Percentiles rank a stretch among this genome's conserved stretches.
Conservation (phyloP, 2,888 invertebrate genomes). For the Omphaloscelis lunosa region DNA sequence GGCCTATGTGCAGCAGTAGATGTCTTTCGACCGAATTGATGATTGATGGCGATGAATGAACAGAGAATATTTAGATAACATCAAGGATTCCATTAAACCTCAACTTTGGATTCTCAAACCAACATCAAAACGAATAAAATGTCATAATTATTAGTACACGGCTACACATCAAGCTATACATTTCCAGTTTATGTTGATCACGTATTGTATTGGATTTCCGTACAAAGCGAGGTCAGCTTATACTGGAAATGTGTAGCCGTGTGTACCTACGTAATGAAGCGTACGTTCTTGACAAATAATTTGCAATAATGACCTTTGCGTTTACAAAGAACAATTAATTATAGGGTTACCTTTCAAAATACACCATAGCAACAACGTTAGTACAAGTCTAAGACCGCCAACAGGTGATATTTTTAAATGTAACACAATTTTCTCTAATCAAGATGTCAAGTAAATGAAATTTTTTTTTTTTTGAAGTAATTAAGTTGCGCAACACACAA, state of each 20-base stretch:
- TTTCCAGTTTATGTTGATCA: no score
- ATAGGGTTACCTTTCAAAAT: conserved; percentile 44
- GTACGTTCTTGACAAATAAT: conserved; percentile 35
- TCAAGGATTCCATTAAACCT: no score
- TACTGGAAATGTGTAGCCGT: no score
- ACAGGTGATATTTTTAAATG: conserved; percentile 55
- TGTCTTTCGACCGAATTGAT: neutral
- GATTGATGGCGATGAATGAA: neutral
- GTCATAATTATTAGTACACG: conserved; percentile 15
- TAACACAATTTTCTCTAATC: conserved; percentile 37
- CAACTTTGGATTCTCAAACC: neutral
- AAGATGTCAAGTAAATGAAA: conserved; percentile 46
- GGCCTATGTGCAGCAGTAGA: neutral
- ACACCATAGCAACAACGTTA: conserved; percentile 31
- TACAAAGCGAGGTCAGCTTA: no score
- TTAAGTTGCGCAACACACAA: conserved; percentile 23
- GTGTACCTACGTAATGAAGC: conserved; percentile 25
- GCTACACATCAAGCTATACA: no score
- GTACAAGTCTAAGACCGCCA: conserved; percentile 13
- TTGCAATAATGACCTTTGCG: conserved; percentile 46
- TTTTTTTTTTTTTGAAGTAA: conserved; percentile 26
- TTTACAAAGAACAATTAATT: conserved; percentile 50
- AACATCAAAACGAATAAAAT: neutral
- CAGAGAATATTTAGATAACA: neutral
- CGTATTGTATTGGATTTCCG: no score